Evolutionary conservation across 2,113 vertebrate genomes (phyloP).

Genomic region (Xenopus laevis): DNA sequence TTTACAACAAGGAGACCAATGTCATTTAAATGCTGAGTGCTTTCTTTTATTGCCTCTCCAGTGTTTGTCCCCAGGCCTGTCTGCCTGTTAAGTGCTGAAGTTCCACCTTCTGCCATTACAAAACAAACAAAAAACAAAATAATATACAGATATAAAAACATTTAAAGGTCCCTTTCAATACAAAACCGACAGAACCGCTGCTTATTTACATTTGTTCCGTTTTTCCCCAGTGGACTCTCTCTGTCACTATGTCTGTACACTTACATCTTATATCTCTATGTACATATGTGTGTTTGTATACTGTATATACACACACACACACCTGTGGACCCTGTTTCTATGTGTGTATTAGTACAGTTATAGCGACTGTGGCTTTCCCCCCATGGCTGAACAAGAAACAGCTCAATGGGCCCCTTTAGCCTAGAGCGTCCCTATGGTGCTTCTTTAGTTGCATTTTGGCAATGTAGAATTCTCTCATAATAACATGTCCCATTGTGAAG

Average conservation of each 20-base stretch:
- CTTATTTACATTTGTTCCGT: constrained; percentile 28
- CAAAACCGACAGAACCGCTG: constrained; percentile 25
- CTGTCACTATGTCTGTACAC: background rate
- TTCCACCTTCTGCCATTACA: constrained; percentile 12
- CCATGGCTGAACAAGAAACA: too few relatives aligned
- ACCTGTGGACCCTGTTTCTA: too few relatives aligned
- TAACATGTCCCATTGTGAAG: too few relatives aligned
- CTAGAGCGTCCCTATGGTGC: too few relatives aligned
- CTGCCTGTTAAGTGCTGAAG: constrained; percentile 37
- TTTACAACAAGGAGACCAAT: too few relatives aligned
- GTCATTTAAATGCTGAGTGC: constrained; percentile 18
- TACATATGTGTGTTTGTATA: background rate
- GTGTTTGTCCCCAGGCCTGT: constrained; percentile 11
- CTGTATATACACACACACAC: too few relatives aligned
- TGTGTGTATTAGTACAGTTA: too few relatives aligned
- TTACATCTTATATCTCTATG: background rate
- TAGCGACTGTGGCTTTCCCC: too few relatives aligned
- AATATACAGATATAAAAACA: constrained; percentile 43
- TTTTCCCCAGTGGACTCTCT: background rate
- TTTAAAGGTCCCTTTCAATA: constrained; percentile 18
- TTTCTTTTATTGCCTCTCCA: constrained; percentile 32
- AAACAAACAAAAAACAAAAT: constrained; percentile 2
- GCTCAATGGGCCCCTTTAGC: too few relatives aligned
- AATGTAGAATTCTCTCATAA: too few relatives aligned
- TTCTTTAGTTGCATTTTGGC: too few relatives aligned